Evolutionary conservation across 1,140 invertebrate species (phyloP), one percentile per base, ranked within the genome.

Genomic region (Brachionus rotundiformis): DNA sequence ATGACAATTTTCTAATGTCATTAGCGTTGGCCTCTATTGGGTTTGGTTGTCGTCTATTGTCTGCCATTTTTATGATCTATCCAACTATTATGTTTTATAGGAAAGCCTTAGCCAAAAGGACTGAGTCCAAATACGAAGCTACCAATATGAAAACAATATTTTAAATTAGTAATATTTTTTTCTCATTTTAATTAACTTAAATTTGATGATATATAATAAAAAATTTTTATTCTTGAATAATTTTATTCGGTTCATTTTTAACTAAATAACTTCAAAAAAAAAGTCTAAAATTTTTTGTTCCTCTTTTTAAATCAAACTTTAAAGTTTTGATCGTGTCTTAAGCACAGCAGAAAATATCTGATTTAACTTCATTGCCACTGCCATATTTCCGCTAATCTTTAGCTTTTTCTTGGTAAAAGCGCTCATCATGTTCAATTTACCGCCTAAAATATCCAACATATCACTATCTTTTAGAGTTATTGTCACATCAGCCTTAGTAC

Each of bases 401-500:
- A 98, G 91, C 87, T 97, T 97, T 19, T 95, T 95, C 89, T 97
- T 94, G 91, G 98, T 97, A 87, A 98, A 98, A 6, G 96, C 96
- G 61, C 85, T 95, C 86, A 97, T 95, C 1, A 95, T 94, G 86
- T 96, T 94, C 41, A 97, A 87, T 88, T 95, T 94, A 16, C 95
- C 95, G 1, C 92, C 91, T 84, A 97, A 92, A 81, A 97, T 90
- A 83, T 95, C 93, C 0, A 92, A 88, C 0, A 97, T 90, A 86
- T 97, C 94, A 3, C 91, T 91, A 85, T 96, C 95, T 84, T 91
- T 92, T 82, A 96, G 92, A 1, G 91, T 93, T 82, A 96, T 94
- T 1, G 92, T 95, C 10, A 95, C 94, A 84, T 96, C 94, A 13
- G 94, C 92, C 89, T 95, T 96, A 8, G 41, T 25, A 23, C 39